phyloP scores from a whole-genome alignment of 2,797 vertebrate genomes.

The Rhinella marina region DNA sequence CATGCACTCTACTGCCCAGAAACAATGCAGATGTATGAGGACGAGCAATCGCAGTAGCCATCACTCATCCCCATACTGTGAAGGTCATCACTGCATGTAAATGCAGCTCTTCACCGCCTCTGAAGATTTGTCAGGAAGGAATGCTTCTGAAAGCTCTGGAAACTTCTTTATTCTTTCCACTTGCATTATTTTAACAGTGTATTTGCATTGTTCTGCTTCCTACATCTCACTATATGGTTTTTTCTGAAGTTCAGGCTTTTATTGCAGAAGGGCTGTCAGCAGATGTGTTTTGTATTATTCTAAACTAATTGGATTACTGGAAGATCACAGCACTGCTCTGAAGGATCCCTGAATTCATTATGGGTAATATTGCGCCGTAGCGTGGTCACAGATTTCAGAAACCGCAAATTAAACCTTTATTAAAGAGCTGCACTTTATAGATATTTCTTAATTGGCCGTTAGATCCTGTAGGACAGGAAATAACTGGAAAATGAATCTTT shows the following conservation, averaged over 20 bases:
- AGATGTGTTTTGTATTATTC: constrained; percentile 64
- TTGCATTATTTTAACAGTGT: not conserved
- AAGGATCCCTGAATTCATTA: not conserved
- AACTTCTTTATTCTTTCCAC: not conserved
- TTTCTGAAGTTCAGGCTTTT: not conserved
- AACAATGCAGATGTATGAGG: too few species aligned
- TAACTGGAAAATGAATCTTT: constrained; percentile 49
- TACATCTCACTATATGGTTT: not conserved
- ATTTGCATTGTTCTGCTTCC: not conserved
- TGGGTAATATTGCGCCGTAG: constrained; percentile 13
- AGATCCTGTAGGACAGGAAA: not conserved
- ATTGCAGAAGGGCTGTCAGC: constrained; percentile 52
- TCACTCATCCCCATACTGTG: too few species aligned
- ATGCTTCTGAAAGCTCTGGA: not conserved
- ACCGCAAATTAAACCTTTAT: constrained; percentile 17
- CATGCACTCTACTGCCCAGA: too few species aligned
- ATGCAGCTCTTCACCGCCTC: too few species aligned
- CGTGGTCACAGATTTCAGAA: not conserved
- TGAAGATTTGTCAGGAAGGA: too few species aligned
- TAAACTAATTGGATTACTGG: constrained; percentile 60
- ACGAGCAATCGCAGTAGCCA: too few species aligned
- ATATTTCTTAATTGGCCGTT: constrained; percentile 25
- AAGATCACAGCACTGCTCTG: constrained; percentile 22
- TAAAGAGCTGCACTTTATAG: not conserved
- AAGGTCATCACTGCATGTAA: too few species aligned